Evolutionary conservation across 2,888 invertebrate genomes (phyloP), one percentile per base, ranked within the genome.

Genomic region (Schrankia costaestrigalis): DNA sequence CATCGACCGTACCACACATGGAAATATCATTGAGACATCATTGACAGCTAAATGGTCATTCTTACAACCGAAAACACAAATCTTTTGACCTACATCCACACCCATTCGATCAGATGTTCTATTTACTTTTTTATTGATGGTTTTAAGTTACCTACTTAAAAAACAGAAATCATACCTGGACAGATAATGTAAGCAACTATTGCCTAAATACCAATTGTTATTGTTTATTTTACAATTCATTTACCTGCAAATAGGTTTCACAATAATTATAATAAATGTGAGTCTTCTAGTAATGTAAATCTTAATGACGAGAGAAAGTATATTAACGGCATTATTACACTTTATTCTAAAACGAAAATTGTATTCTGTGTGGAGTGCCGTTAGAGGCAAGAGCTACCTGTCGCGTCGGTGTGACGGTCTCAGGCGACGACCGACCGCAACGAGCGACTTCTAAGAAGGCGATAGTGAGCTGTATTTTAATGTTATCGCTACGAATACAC

Each of bases 371-470:
- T 57, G 45, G 63, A 77, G 74, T 85, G 69, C 86, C 86, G 87
- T 86, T 86, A 84, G 67, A 60, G 69, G 85, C 85, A 84, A 84
- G 67, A 62, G 69, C 78, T 87, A 84, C 85, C 85, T 87, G 86
- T 81, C 80, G 78, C 76, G 63, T 60, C 59, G 63, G 54, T 51
- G 51, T 48, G 55, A 46, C 38, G 38, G 42, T 38, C 36, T 27
- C 45, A 35, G 30, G 31, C 12, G 61, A 52, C 65, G 59, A 56
- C 27, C 35, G 30, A 28, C 46, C 38, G 42, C 58, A 63, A 57
- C 74, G 65, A 56, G 56, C 69, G 66, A 70, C 63, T 86, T 87
- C 85, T 79, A 50, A 70, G 87, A 85, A 86, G 77, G 71, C 77
- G 77, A 80, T 78, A 80, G 78, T 75, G 75, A 68, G 78, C 73